phyloP scores from a whole-genome alignment of 2,888 invertebrate species.

The Caradrina kadenii region DNA sequence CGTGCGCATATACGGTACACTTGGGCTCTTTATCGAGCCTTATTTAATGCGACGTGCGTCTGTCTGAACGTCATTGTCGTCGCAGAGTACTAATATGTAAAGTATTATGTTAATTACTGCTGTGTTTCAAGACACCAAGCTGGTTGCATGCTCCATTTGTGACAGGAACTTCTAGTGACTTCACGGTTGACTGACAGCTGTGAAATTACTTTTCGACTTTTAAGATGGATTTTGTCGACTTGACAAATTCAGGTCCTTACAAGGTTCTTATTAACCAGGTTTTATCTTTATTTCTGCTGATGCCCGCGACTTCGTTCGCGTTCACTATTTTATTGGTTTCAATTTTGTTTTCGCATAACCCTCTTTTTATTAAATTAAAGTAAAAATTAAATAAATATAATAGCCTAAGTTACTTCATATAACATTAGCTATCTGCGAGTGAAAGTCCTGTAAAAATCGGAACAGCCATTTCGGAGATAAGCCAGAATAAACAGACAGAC shows the following conservation, averaged over 20 bases:
- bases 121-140: conserved; percentile 34
- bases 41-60: conserved; percentile 56
- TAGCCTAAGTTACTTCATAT: too few relatives aligned
- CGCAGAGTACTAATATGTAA: conserved; percentile 53
- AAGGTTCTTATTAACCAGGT: not conserved
- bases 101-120: conserved; percentile 59
- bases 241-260: conserved; percentile 7
- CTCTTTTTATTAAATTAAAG: too few relatives aligned
- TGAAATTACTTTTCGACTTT: conserved; percentile 13
- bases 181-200: conserved; percentile 27
- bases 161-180: conserved; percentile 37
- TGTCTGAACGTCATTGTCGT: conserved; percentile 65
- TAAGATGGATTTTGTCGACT: not conserved
- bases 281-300: too few relatives aligned
- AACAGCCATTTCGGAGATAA: too few relatives aligned
- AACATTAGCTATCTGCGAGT: too few relatives aligned
- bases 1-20: conserved; percentile 60
- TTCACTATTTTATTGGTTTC: too few relatives aligned
- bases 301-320: too few relatives aligned
- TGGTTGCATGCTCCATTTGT: conserved; percentile 27
- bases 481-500: too few relatives aligned
- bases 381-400: too few relatives aligned
- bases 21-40: conserved; percentile 50
- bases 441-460: too few relatives aligned
- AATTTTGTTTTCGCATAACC: too few relatives aligned